Conservation (phyloP, 2,888 invertebrate species). For the Troilus luridus region DNA sequence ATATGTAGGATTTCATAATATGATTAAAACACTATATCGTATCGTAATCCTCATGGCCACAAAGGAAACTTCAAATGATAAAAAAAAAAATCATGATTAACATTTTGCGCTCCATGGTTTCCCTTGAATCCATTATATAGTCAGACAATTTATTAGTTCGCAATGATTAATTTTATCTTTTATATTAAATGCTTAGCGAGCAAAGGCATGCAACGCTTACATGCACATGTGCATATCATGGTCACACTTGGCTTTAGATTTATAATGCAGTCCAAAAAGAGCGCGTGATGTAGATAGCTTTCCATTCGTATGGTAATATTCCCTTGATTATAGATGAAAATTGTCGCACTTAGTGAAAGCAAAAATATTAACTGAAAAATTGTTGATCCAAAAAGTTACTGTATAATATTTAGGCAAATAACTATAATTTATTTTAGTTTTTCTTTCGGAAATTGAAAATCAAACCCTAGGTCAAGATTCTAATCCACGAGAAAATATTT, state of each 20-base stretch:
- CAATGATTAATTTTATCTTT: not conserved
- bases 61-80: not conserved
- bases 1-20: no score
- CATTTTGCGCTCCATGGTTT: not conserved
- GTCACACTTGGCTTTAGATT: not conserved
- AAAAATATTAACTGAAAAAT: no score
- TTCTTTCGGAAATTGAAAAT: no score
- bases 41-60: no score
- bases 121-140: not conserved
- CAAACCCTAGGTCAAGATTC: no score
- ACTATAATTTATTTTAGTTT: no score
- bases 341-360: not conserved
- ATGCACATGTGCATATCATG: not conserved
- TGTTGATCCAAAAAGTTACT: no score
- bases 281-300: not conserved
- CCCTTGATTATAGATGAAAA: not conserved
- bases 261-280: not conserved
- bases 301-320: not conserved
- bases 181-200: not conserved
- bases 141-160: not conserved
- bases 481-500: no score
- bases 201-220: not conserved
- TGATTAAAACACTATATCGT: no score
- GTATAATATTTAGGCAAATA: no score
- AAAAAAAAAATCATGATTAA: not conserved